Base-by-base conservation (phyloP, 2,888 invertebrate genomes). In the Scaptomyza parva region DNA sequence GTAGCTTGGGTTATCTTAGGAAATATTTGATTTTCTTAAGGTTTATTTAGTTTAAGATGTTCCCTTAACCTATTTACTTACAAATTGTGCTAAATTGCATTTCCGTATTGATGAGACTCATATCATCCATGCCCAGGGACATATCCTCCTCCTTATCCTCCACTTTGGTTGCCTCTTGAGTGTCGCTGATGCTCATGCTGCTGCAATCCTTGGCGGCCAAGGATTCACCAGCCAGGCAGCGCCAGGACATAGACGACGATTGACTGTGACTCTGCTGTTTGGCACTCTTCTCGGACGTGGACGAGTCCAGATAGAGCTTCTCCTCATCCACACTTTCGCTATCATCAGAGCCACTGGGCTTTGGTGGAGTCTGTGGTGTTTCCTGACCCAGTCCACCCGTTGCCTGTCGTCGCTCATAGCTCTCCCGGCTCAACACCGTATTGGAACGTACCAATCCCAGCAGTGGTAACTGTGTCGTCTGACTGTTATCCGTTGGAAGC, bases 231-330 rank as follows among this genome's bases (percentile, higher is more conserved):
- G 93, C 95, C 1, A 91, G 89, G 35, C 90, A 90, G 33, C 89
- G 90, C 92, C 92, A 92, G 20, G 91, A 92, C 50, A 91, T 88
- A 44, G 90, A 84, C 9, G 85, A 81, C n/a, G 91, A 90, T 57
- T 22, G 90, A 85, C 20, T 91, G 88, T 45, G 86, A 30, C 61
- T 83, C 64, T 61, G 72, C 22, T 83, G 84, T 74, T 91, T 92
- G 73, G 85, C 81, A 73, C 86, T 82, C 78, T 93, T 93, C 76
- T 94, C 94, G 12, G 92, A 92, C 64, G 92, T 92, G 62, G 93
- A 93, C 61, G 93, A 91, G 92, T 96, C 94, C 92, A 95, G 93
- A 92, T 94, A 93, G 85, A 94, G 92, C 92, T 95, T 92, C 92
- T 94, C 94, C 92, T 96, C 93, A 91, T 95, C 93, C 86, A 93